Percentiles rank a stretch among this genome's conserved stretches.
These are phyloP conservation scores for Idaea straminata DNA, from an alignment of 2,888 invertebrate species.

Conservation along the genomic window DNA sequence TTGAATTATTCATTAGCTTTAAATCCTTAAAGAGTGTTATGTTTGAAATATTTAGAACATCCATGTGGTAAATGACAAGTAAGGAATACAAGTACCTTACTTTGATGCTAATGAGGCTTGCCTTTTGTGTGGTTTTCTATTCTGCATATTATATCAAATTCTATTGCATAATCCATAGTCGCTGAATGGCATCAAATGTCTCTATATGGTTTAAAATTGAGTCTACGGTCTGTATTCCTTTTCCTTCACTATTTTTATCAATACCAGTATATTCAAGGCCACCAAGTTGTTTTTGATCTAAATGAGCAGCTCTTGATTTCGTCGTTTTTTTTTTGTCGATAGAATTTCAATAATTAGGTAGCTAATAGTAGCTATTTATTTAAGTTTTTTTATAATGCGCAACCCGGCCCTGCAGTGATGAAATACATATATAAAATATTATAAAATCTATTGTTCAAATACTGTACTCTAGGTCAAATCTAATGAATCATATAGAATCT, in stretches of 20 bases:
- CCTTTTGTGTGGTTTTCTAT: too few relatives aligned
- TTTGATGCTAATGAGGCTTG: too few relatives aligned
- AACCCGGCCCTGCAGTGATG: too few relatives aligned
- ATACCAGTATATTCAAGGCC: slow-evolving; percentile 1
- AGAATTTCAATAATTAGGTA: not conserved
- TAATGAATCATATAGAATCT: slow-evolving; percentile 29
- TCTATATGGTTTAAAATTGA: not conserved
- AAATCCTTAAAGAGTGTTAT: slow-evolving; percentile 29
- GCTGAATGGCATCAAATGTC: not conserved
- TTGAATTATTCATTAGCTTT: slow-evolving; percentile 50
- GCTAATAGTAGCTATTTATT: not conserved
- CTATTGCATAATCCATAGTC: not conserved
- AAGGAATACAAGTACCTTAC: too few relatives aligned
- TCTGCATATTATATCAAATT: not conserved
- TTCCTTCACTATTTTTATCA: slow-evolving; percentile 22
- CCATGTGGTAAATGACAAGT: too few relatives aligned
- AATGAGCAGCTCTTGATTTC: not conserved
- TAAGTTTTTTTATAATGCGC: not conserved
- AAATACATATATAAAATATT: too few relatives aligned
- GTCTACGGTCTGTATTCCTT: slow-evolving; percentile 9
- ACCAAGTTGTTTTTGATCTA: not conserved
- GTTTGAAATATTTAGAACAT: too few relatives aligned
- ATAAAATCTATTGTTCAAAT: too few relatives aligned
- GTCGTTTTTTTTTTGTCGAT: not conserved
- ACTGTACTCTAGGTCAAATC: too few relatives aligned